phyloP scores from a whole-genome alignment of 2,797 vertebrate species.

The Agapornis canus region DNA sequence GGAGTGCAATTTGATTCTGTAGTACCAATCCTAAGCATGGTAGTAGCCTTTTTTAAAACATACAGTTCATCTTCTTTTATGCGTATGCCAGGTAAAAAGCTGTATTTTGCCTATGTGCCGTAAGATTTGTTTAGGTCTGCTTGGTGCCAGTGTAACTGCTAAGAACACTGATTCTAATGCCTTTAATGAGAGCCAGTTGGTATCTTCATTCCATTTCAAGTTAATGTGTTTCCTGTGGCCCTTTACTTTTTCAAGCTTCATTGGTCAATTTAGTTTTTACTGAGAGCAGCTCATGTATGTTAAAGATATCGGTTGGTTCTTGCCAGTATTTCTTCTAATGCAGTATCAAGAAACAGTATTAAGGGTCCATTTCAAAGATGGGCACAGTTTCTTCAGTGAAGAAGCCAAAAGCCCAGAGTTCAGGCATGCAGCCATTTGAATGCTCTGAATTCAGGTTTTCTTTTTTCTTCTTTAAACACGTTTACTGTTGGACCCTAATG shows the following conservation, averaged over 20 bases:
- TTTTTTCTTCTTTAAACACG: not conserved
- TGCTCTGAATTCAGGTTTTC: slow-evolving; percentile 3
- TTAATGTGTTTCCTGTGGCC: not conserved
- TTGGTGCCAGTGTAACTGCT: slow-evolving; percentile 59
- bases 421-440: not conserved
- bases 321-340: slow-evolving; percentile 52
- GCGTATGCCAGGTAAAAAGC: slow-evolving; percentile 48
- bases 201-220: slow-evolving; percentile 71
- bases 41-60: slow-evolving; percentile 25
- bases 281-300: slow-evolving; percentile 19
- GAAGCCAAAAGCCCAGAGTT: slow-evolving; percentile 33
- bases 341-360: slow-evolving; percentile 52
- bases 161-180: slow-evolving; percentile 5
- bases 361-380: slow-evolving; percentile 22
- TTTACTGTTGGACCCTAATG: slow-evolving; percentile 15
- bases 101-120: slow-evolving; percentile 31
- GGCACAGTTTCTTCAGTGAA: slow-evolving; percentile 35
- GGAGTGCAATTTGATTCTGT: slow-evolving; percentile 38
- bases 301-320: not conserved
- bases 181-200: slow-evolving; percentile 52
- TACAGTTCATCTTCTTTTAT: not conserved
- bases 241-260: not conserved
- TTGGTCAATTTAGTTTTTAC: not conserved
- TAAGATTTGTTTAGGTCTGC: slow-evolving; percentile 49
- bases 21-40: slow-evolving; percentile 37